Evolutionary conservation across 2,797 vertebrate species (phyloP).

Genomic region (Typhlichthys subterraneus): DNA sequence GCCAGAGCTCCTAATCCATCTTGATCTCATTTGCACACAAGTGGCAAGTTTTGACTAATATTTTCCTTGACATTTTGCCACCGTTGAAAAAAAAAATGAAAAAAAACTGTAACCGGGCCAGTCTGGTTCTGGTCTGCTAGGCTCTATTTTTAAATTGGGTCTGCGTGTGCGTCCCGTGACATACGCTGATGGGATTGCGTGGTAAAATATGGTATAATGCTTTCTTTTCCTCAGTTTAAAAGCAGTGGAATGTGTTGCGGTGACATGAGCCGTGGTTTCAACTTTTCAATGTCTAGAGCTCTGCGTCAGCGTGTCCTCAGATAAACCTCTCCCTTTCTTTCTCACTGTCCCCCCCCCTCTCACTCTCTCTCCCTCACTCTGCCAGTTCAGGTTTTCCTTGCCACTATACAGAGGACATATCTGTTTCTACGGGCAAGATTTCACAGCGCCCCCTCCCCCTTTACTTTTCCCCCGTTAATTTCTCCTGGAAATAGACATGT

Average conservation of each 20-base stretch:
- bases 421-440: slow-evolving; percentile 6
- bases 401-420: slow-evolving; percentile 4
- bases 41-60: slow-evolving; percentile 73
- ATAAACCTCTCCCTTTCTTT: slow-evolving; percentile 47
- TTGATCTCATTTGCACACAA: slow-evolving; percentile 79
- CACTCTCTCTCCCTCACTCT: not conserved
- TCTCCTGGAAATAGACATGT: not conserved
- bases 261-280: slow-evolving; percentile 67
- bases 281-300: slow-evolving; percentile 21
- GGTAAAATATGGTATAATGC: slow-evolving; percentile 53
- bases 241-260: slow-evolving; percentile 56
- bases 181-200: slow-evolving; percentile 43
- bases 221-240: slow-evolving; percentile 68
- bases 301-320: slow-evolving; percentile 57
- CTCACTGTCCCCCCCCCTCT: not conserved
- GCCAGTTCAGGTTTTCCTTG: slow-evolving; percentile 18
- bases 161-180: slow-evolving; percentile 32
- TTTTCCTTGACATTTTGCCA: slow-evolving; percentile 75
- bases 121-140: slow-evolving; percentile 37
- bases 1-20: slow-evolving; percentile 73
- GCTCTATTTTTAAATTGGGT: slow-evolving; percentile 59
- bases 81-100: slow-evolving; percentile 42
- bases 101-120: slow-evolving; percentile 26
- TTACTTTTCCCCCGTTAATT: too few relatives aligned
- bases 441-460: not conserved